Evolutionary conservation across 1,140 invertebrate genomes (phyloP), one percentile per base, ranked within the genome.

Genomic region (Charaxes varanes): DNA sequence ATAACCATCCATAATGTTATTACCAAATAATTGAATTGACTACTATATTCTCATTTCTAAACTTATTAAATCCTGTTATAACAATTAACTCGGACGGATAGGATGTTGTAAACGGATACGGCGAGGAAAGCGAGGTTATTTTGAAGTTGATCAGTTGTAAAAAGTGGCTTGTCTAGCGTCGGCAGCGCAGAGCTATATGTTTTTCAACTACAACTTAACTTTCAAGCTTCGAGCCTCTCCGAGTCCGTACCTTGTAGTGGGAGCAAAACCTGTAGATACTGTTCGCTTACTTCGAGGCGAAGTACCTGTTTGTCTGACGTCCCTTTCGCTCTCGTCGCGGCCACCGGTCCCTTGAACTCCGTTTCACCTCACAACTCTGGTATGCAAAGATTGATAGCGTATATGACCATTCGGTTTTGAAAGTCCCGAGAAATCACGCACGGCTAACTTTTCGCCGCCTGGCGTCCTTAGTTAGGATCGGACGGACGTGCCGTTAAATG

Each of bases 361-460:
- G 67, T 80, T 61, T 80, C 76, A 76, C 58, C 64, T 47, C 61
- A 73, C 74, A 69, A 76, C 70, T 70, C 79, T 83, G 79, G 79
- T 83, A 83, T 83, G 79, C 76, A 83, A 83, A 83, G 76, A 83
- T 83, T 83, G 77, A 83, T 80, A 83, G 79, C 72, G 66, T 80
- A 79, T 83, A 79, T 73, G 79, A 80, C 79, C 76, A 83, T 83
- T 83, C 70, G 79, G 61, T 80, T 80, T 79, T 80, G 72, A 80
- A 71, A 72, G 67, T 76, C 64, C 63, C 60, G 50, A 80, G 76
- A 80, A 83, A 83, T 83, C 79, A 78, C 76, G 76, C 72, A 67
- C 76, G 74, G 70, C 68, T 79, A 82, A 80, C 54, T 80, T 83
- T 83, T 80, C 72, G 73, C 74, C 61, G 73, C 66, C 74, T 73